phyloP scores from a whole-genome alignment of 1,140 invertebrate species.

The Chlorops oryzae region DNA sequence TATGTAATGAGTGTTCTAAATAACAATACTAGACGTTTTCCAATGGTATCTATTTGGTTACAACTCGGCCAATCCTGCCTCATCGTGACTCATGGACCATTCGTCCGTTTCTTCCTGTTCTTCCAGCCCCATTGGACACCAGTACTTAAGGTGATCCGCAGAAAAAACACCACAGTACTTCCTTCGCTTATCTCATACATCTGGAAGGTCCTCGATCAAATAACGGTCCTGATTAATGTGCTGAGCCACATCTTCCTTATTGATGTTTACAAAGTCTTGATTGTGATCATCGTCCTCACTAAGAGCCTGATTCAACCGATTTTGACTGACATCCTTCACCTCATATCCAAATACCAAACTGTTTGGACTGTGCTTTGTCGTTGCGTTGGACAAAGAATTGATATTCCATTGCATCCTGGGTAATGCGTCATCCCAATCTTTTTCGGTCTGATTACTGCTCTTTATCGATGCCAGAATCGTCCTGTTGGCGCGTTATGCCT shows the following conservation, averaged over 20 bases:
- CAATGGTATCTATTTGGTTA: too few species aligned
- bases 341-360: constrained; percentile 2
- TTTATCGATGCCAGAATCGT: constrained; percentile 10
- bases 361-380: background rate
- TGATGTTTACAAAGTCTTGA: background rate
- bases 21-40: too few species aligned
- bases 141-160: constrained; percentile 18
- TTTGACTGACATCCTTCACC: background rate
- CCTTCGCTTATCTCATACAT: constrained; percentile 4
- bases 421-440: constrained; percentile 7
- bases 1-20: too few species aligned
- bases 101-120: too few species aligned
- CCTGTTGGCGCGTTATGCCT: constrained; percentile 20
- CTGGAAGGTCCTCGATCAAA: constrained; percentile 18
- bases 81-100: too few species aligned
- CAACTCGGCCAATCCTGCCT: too few species aligned
- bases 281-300: background rate
- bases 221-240: constrained; percentile 13
- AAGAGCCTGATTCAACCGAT: background rate
- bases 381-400: constrained; percentile 3
- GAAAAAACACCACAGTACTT: constrained; percentile 5
- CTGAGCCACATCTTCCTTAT: background rate
- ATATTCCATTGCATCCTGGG: constrained; percentile 4
- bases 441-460: background rate
- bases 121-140: too few species aligned